These are phyloP conservation scores for Julus scandinavius DNA, from an alignment of 2,888 invertebrate genomes.

Conservation along the genomic window DNA sequence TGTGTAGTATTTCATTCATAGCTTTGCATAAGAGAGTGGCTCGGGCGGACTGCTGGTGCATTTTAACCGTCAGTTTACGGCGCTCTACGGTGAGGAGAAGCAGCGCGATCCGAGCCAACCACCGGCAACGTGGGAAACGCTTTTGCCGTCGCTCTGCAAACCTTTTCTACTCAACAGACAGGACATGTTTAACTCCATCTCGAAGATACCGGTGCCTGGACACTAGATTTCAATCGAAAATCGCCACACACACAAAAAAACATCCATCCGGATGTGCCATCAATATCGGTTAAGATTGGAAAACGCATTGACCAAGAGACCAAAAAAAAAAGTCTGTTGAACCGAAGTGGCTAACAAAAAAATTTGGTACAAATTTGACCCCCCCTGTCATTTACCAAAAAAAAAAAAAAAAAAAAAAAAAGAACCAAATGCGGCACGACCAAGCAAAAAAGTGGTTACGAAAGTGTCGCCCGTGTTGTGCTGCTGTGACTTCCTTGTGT, in stretches of 20 bases:
- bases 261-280: background rate
- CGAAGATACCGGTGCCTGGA: background rate
- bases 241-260: background rate
- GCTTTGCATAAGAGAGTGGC: constrained; percentile 73
- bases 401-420: background rate
- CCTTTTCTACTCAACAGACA: background rate
- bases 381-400: background rate
- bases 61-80: constrained; percentile 54
- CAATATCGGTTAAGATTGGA: background rate
- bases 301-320: background rate
- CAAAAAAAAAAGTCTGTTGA: background rate
- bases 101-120: constrained; percentile 36
- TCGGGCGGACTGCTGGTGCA: constrained; percentile 60
- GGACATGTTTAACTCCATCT: background rate
- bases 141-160: background rate
- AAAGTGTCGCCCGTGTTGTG: constrained; percentile 24
- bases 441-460: constrained; percentile 8
- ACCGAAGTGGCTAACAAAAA: background rate
- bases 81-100: constrained; percentile 36
- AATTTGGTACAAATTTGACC: background rate
- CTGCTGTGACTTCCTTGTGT: background rate
- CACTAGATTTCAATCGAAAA: background rate
- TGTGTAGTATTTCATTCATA: constrained; percentile 71
- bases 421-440: background rate
- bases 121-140: background rate